phyloP scores from a whole-genome alignment of 2,888 invertebrate species.

The Coelinius sp. region DNA sequence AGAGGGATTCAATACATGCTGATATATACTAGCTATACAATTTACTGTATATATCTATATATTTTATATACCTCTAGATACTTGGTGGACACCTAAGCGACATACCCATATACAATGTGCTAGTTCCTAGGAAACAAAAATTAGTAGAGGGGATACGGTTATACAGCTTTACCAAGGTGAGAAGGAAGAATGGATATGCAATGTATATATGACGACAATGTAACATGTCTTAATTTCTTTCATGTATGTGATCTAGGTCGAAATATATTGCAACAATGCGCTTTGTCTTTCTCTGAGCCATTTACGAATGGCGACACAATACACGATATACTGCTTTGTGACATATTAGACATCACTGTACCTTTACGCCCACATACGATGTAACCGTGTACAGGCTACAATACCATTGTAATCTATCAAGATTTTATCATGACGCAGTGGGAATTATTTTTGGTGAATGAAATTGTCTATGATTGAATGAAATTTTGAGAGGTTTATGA shows the following conservation, averaged over 20 bases:
- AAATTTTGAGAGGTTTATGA: too few species aligned
- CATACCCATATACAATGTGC: not conserved
- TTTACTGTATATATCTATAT: not conserved
- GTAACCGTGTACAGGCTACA: not conserved
- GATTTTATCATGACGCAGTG: not conserved
- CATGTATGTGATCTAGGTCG: constrained; percentile 59
- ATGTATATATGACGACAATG: not conserved
- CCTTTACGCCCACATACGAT: not conserved
- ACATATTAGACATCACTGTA: constrained; percentile 2
- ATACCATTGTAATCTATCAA: not conserved
- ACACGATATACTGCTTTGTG: not conserved
- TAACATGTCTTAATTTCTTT: not conserved
- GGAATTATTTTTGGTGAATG: not conserved
- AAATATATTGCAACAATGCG: constrained; percentile 59
- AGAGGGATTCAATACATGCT: not conserved
- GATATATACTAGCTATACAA: not conserved
- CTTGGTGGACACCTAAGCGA: not conserved
- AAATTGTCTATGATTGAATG: not conserved
- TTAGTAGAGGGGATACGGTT: not conserved
- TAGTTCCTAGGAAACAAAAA: not conserved
- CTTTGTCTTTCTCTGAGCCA: constrained; percentile 50
- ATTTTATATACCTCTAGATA: not conserved
- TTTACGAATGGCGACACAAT: constrained; percentile 1
- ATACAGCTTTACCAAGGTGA: not conserved
- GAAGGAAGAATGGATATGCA: not conserved